phyloP scores from a whole-genome alignment of 2,113 vertebrate genomes.

The Pseudopodoces humilis region DNA sequence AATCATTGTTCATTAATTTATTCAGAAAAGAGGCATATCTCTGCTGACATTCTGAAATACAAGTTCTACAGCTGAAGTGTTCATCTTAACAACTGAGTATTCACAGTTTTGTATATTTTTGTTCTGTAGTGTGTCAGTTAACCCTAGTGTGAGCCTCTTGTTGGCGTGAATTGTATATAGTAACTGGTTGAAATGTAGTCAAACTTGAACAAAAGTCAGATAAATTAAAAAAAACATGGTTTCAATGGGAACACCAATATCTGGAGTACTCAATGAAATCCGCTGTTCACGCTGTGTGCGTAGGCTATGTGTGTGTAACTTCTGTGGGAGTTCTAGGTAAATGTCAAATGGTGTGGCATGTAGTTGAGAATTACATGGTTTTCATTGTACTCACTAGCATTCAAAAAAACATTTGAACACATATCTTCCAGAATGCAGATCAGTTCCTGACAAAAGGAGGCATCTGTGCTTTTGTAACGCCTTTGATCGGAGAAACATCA shows the following conservation, averaged over 20 bases:
- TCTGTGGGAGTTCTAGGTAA: neutral
- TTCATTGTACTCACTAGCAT: neutral
- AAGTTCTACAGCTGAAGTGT: neutral
- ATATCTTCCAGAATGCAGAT: neutral
- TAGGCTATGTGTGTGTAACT: neutral
- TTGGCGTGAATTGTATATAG: neutral
- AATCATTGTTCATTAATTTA: neutral
- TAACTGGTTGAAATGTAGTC: neutral
- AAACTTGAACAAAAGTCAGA: neutral
- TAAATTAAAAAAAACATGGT: rapidly evolving
- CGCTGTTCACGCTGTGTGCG: rapidly evolving
- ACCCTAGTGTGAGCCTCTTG: neutral
- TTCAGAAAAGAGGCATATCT: neutral
- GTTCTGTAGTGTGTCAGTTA: rapidly evolving
- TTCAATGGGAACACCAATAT: neutral
- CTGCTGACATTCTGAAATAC: neutral
- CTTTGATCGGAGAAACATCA: neutral
- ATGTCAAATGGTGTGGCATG: neutral
- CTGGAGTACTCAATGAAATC: neutral
- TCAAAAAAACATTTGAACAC: neutral
- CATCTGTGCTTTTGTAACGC: neutral
- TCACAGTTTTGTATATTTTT: neutral
- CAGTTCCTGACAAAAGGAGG: neutral
- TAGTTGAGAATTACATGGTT: neutral
- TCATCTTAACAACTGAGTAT: neutral